Conservation (phyloP, 2,888 invertebrate genomes). For the Dicranocentrus wangi region DNA sequence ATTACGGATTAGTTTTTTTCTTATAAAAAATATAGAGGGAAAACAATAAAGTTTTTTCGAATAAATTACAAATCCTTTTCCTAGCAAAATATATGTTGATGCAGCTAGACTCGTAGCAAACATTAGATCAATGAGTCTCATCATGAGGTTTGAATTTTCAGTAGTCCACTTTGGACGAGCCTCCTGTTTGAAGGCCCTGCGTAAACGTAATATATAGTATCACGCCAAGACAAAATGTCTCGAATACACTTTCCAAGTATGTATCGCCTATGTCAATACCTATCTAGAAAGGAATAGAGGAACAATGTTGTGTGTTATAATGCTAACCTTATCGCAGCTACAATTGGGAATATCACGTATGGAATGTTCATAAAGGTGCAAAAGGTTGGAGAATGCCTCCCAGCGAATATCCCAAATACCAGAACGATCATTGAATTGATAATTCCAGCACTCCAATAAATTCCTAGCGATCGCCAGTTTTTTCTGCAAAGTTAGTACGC, state of each 20-base stretch:
- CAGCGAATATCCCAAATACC: conserved; percentile 64
- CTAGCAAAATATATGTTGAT: conserved; percentile 63
- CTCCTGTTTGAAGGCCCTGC: conserved; percentile 66
- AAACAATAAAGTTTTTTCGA: too few relatives aligned
- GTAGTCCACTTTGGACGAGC: conserved; percentile 60
- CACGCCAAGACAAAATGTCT: too few relatives aligned
- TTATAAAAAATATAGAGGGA: too few relatives aligned
- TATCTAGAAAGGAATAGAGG: too few relatives aligned
- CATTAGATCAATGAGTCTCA: conserved; percentile 60
- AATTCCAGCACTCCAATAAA: conserved; percentile 70
- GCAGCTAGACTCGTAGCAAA: conserved; percentile 59
- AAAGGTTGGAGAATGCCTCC: conserved; percentile 69
- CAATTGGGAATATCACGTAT: conserved; percentile 70
- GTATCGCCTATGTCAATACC: background rate
- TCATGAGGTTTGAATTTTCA: too few relatives aligned
- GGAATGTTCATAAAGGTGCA: conserved; percentile 71
- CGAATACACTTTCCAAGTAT: too few relatives aligned
- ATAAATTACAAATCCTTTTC: conserved; percentile 69
- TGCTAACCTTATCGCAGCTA: conserved; percentile 65
- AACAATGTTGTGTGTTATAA: too few relatives aligned
- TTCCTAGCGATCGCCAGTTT: conserved; percentile 69
- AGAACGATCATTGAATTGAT: conserved; percentile 72
- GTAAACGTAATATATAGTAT: too few relatives aligned
- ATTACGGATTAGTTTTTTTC: background rate
- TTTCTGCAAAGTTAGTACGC: conserved; percentile 53